Evolutionary conservation across 1,140 invertebrate genomes (phyloP).

Genomic region (Drosophila willistoni): DNA sequence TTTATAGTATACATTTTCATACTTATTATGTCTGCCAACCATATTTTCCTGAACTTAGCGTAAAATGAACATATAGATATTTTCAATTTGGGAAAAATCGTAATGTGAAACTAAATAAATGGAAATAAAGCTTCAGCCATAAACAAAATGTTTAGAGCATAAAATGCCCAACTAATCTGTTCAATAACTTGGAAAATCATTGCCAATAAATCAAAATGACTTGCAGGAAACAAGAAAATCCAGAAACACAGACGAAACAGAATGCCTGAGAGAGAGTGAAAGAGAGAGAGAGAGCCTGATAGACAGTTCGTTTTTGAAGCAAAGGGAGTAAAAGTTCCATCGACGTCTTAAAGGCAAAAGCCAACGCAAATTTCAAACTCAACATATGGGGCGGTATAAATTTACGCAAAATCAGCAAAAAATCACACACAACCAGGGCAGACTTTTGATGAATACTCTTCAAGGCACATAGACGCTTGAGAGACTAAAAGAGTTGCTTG

Average conservation of each 20-base stretch:
- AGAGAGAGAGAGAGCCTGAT: background rate
- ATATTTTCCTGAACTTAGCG: slow-evolving; percentile 50
- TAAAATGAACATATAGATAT: slow-evolving; percentile 62
- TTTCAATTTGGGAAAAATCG: slow-evolving; percentile 63
- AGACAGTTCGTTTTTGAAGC: background rate
- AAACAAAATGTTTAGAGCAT: slow-evolving; percentile 36
- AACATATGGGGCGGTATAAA: slow-evolving; percentile 71
- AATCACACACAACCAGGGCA: slow-evolving; percentile 28
- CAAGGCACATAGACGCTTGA: background rate
- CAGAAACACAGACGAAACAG: slow-evolving; percentile 39
- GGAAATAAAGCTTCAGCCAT: slow-evolving; percentile 36
- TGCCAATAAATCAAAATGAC: slow-evolving; percentile 82
- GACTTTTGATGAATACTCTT: slow-evolving; percentile 21
- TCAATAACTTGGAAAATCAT: slow-evolving; percentile 82
- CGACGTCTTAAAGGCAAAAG: slow-evolving; percentile 35
- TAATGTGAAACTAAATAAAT: slow-evolving; percentile 62
- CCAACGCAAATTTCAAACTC: slow-evolving; percentile 59
- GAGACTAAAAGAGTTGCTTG: background rate
- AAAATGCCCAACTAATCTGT: slow-evolving; percentile 79
- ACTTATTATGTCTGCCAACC: slow-evolving; percentile 71
- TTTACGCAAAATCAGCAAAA: slow-evolving; percentile 75
- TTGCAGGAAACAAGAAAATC: slow-evolving; percentile 58
- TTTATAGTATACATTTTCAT: slow-evolving; percentile 75
- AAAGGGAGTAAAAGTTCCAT: slow-evolving; percentile 23
- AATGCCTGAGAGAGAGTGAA: slow-evolving; percentile 32